Percentiles rank a stretch among this genome's conserved stretches.
These are phyloP conservation scores for Andrena bicolor DNA, from an alignment of 2,888 invertebrate species.

Conservation along the genomic window DNA sequence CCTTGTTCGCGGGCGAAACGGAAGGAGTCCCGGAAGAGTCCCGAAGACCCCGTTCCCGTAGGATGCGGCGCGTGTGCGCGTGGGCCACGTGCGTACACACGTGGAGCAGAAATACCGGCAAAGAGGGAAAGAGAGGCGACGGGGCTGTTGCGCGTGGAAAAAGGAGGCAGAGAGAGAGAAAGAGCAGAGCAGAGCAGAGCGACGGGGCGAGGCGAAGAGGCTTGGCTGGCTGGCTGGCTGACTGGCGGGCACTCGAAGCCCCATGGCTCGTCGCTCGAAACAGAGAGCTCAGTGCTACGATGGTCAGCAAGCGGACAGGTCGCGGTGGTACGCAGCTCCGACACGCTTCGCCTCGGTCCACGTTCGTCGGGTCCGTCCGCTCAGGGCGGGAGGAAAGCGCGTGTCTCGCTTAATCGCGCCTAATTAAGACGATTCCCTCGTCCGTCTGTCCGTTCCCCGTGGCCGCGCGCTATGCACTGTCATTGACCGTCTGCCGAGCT, in stretches of 20 bases:
- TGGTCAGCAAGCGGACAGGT: constrained; percentile 82
- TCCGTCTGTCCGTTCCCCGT: constrained; percentile 29
- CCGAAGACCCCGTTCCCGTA: not conserved
- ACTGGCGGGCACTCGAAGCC: constrained; percentile 72
- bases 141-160: constrained; percentile 9
- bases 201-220: constrained; percentile 58
- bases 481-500: constrained; percentile 68
- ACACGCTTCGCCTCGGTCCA: constrained; percentile 34
- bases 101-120: constrained; percentile 61
- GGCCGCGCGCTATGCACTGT: constrained; percentile 59
- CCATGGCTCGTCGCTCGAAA: constrained; percentile 76
- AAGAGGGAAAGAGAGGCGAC: constrained; percentile 21
- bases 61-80: constrained; percentile 56
- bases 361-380: constrained; percentile 4
- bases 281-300: constrained; percentile 81
- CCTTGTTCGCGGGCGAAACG: not conserved
- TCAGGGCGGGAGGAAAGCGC: constrained; percentile 45
- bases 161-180: constrained; percentile 33
- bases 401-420: constrained; percentile 67
- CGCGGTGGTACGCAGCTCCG: constrained; percentile 59
- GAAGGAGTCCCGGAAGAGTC: constrained; percentile 9
- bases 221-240: constrained; percentile 8
- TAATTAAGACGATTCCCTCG: constrained; percentile 68
- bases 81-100: constrained; percentile 71
- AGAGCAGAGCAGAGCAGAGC: constrained; percentile 28